Conservation (phyloP, 2,797 vertebrate genomes). For the Cyclopterus lumpus region DNA sequence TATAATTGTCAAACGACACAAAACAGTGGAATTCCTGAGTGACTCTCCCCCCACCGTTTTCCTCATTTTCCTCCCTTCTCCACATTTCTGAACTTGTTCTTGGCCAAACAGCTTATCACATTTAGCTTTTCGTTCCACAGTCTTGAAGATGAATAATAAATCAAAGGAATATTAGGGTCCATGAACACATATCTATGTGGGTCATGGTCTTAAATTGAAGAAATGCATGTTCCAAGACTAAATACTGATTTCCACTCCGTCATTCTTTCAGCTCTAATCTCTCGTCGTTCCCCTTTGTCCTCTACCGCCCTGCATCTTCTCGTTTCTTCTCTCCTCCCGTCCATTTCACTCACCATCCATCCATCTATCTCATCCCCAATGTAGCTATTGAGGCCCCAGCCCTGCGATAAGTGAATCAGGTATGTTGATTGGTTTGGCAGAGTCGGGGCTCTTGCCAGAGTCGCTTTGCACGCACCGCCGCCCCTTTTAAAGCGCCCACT, state of each 20-base stretch:
- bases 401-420: constrained; percentile 69
- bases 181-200: constrained; percentile 6
- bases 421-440: constrained; percentile 81
- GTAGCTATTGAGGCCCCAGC: constrained; percentile 63
- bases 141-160: constrained; percentile 13
- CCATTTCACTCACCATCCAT: constrained; percentile 15
- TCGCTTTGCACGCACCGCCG: constrained; percentile 73
- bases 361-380: constrained; percentile 42
- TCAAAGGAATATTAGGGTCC: constrained; percentile 10
- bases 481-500: constrained; percentile 65
- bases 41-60: constrained; percentile 13
- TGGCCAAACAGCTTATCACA: constrained; percentile 11
- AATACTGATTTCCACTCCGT: neutral
- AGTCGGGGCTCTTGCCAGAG: constrained; percentile 65
- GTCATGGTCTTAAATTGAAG: constrained; percentile 9
- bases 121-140: constrained; percentile 17
- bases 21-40: constrained; percentile 26
- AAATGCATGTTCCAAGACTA: neutral
- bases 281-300: neutral
- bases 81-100: constrained; percentile 35
- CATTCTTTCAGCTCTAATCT: constrained; percentile 11
- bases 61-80: neutral
- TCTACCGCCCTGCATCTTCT: neutral
- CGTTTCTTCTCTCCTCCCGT: neutral
- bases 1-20: constrained; percentile 55